Conservation (phyloP, 2,797 vertebrate genomes). For the Fistularia tabacaria region DNA sequence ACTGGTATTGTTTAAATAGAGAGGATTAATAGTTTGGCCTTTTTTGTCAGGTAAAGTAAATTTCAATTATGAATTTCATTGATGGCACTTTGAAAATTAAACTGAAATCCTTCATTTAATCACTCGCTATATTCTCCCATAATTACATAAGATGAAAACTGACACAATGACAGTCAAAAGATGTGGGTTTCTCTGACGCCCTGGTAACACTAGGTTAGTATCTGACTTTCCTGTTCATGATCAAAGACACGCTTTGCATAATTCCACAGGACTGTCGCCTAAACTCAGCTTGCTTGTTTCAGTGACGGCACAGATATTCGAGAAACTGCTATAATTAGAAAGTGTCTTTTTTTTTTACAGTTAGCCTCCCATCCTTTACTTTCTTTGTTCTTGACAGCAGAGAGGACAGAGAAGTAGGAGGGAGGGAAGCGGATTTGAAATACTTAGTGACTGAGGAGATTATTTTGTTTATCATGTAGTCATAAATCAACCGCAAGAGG, state of each 20-base stretch:
- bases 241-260: conserved; percentile 59
- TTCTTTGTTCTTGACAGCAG: conserved; percentile 52
- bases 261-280: conserved; percentile 42
- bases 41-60: too few relatives aligned
- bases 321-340: conserved; percentile 60
- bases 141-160: conserved; percentile 6
- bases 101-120: conserved; percentile 19
- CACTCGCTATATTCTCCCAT: conserved; percentile 1
- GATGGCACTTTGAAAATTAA: background rate
- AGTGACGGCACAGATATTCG: conserved; percentile 5
- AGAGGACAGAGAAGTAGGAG: conserved; percentile 19
- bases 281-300: conserved; percentile 41
- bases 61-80: too few relatives aligned
- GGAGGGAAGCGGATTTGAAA: conserved; percentile 26
- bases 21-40: too few relatives aligned
- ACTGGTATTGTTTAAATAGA: too few relatives aligned
- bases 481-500: conserved; percentile 27
- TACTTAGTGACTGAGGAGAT: conserved; percentile 39
- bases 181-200: conserved; percentile 1
- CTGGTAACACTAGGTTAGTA: conserved; percentile 22
- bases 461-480: conserved; percentile 45
- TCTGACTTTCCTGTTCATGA: conserved; percentile 28
- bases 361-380: conserved; percentile 32
- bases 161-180: conserved; percentile 15
- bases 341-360: conserved; percentile 26